Evolutionary conservation across 2,888 invertebrate species (phyloP), one percentile per base, ranked within the genome.

Genomic region (Drymonia ruficornis): DNA sequence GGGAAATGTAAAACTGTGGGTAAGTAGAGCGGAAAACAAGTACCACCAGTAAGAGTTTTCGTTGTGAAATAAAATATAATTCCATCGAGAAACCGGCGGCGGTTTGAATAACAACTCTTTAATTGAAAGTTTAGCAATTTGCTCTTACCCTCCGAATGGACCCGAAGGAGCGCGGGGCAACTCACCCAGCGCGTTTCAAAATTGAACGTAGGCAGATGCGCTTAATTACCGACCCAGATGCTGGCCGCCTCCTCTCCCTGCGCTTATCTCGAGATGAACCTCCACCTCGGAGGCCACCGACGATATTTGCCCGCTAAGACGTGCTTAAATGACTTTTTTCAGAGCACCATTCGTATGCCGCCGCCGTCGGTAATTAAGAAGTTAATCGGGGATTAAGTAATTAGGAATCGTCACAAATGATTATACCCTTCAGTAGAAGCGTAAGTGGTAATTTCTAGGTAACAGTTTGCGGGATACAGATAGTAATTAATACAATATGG

Each of bases 121-220:
- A 91, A 91, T 92, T 90, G 92, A 92, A 92, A 92, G 91, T 92
- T 91, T 90, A 90, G 91, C 91, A 91, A 91, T 92, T 92, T 91
- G 91, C 89, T 88, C 86, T 76, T 87, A 87, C 87, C 91, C 89
- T 86, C 84, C 81, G 86, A 91, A 90, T 89, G 92, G 90, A 90
- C 91, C 89, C 87, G 83, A 83, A 83, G 86, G 68, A 70, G 86
- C 80, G 85, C 76, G 77, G 81, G 89, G 83, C 87, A 89, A 89
- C 87, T 87, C 89, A 87, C 88, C 91, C 84, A 82, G 85, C 83
- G 84, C 86, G 87, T 81, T 90, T 88, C 91, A 90, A 92, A 92
- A 92, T 91, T 92, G 90, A 90, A 88, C 84, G 90, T 88, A 91
- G 91, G 91, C 92, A 91, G 92, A 92, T 92, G 91, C 85, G 84